Evolutionary conservation across 2,888 invertebrate genomes (phyloP), one percentile per base, ranked within the genome.

Genomic region (Callinectes sapidus): DNA sequence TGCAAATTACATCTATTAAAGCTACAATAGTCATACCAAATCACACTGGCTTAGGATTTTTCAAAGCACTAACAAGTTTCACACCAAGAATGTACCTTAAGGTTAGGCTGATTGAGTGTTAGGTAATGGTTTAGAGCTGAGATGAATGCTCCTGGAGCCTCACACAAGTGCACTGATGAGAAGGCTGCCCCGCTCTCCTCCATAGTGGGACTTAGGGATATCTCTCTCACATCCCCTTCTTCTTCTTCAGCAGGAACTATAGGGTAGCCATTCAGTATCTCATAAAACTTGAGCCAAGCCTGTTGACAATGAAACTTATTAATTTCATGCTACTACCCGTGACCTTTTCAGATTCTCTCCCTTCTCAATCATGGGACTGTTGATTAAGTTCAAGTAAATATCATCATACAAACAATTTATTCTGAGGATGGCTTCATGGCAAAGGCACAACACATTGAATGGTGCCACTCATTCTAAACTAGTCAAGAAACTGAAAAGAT

Each of bases 91-190:
- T 71, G 71, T 8, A 97, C 97, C 96, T 97, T 95, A 77, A 97
- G 95, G 92, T 95, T 95, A 8, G 96, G 96, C 95, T 66, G 88
- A 32, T 94, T 92, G 28, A 94, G 81, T 23, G 87, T 87, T 16
- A 94, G 32, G 96, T 97, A 98, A 96, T 99, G 98, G 96, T 99
- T 99, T 5, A 99, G 95, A 0, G 99, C 97, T 6, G 98, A 97
- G 81, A 99, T 97, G 95, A 99, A 99, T 0, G 98, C 99, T 0
- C 99, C 99, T 0, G 99, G 99, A 0, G 99, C 99, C 96, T 99
- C 99, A 96, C 99, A 99, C n/a, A 99, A 96, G 96, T 99, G 99
- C 10, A 99, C 87, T 3, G 94, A 93, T n/a, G 89, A 35, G 55
- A 93, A 93, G 14, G 89, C 23, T 23, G 55, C 28, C 5, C 61